A percentile compares a stretch with the other conserved stretches of the same genome.
phyloP scores from a whole-genome alignment of 2,113 vertebrate genomes.

The Gnathonemus echidnorhynchus region DNA sequence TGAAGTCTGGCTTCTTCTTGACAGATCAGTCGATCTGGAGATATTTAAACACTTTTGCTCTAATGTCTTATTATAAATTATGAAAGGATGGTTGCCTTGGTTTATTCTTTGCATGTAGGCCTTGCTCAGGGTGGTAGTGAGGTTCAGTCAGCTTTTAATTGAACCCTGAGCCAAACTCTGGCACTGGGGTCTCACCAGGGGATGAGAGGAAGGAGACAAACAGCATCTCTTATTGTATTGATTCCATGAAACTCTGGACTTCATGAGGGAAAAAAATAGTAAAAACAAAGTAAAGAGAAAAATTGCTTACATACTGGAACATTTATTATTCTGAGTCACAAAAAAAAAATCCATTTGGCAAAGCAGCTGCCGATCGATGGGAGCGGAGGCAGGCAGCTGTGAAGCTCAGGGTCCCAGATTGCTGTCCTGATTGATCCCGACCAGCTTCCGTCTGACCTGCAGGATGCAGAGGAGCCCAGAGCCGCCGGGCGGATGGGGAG shows the following conservation, averaged over 20 bases:
- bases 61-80: not conserved
- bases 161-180: conserved; percentile 13
- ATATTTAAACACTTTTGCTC: not conserved
- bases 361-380: conserved; percentile 70
- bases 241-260: conserved; percentile 42
- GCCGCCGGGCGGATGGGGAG: conserved; percentile 43
- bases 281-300: conserved; percentile 59
- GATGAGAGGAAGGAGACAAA: conserved; percentile 25
- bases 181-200: conserved; percentile 31
- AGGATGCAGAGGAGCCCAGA: conserved; percentile 48
- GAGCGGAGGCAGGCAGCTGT: conserved; percentile 55
- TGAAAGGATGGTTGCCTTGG: not conserved
- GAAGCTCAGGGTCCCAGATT: conserved; percentile 58
- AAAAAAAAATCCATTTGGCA: conserved; percentile 62
- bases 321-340: conserved; percentile 60
- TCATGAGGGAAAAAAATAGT: conserved; percentile 44
- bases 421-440: conserved; percentile 63
- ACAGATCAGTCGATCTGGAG: not conserved
- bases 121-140: not conserved
- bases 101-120: not conserved
- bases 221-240: conserved; percentile 43
- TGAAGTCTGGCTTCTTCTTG: not conserved
- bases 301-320: conserved; percentile 59
- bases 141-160: not conserved
- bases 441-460: conserved; percentile 59